Evolutionary conservation across 2,888 invertebrate genomes (phyloP).

Genomic region (Melikaiella ostensackeni): DNA sequence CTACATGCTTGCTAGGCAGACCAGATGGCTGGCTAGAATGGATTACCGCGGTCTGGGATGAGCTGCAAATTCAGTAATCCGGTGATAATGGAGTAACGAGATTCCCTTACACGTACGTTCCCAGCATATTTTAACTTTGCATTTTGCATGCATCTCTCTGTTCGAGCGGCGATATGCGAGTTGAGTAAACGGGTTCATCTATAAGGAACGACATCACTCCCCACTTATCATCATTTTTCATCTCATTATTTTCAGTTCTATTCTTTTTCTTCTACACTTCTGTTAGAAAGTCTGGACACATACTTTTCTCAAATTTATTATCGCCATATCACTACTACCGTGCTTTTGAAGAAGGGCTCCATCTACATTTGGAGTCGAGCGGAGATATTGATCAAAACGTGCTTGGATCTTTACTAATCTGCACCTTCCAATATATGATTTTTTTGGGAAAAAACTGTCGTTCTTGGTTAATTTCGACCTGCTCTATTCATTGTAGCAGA

Average conservation of each 20-base stretch:
- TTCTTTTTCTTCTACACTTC: neutral
- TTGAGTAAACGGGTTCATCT: slow-evolving; percentile 20
- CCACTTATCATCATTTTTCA: slow-evolving; percentile 25
- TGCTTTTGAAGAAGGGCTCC: no score
- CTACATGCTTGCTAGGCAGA: slow-evolving; percentile 13
- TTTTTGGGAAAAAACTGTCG: no score
- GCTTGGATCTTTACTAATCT: no score
- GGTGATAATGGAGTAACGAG: slow-evolving; percentile 74
- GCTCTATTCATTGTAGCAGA: no score
- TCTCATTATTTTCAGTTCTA: slow-evolving; percentile 1
- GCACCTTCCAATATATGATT: no score
- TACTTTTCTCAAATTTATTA: no score
- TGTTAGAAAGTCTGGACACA: no score
- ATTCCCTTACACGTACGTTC: slow-evolving; percentile 72
- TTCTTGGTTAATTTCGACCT: no score
- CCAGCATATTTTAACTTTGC: slow-evolving; percentile 74
- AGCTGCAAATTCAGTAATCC: slow-evolving; percentile 71
- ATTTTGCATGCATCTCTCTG: slow-evolving; percentile 59
- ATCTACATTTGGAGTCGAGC: no score
- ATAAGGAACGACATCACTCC: slow-evolving; percentile 27
- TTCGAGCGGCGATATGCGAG: slow-evolving; percentile 34
- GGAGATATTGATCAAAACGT: no score
- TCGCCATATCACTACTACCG: no score
- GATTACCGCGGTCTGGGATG: slow-evolving; percentile 62
- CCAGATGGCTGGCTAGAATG: slow-evolving; percentile 52